Base-by-base conservation (phyloP, 2,797 vertebrate species). In the Aeoliscus strigatus region DNA sequence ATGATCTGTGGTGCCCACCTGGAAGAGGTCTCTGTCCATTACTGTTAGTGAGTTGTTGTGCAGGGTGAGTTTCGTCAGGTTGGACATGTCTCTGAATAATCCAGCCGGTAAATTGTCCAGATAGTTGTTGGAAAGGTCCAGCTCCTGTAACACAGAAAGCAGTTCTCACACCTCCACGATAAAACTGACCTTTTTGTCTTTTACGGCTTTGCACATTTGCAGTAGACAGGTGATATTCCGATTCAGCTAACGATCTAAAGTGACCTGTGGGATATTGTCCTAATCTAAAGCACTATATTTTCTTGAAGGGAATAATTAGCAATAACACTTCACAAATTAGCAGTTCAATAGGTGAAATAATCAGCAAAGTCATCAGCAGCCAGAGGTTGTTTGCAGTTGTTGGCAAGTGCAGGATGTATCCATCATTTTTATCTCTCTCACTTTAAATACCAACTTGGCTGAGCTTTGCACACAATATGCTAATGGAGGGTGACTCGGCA, bases 71-170 rank as follows among this genome's bases (percentile, higher is more conserved):
- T 90, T 91, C 0, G 91, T 94, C 61, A 99, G 87, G 77, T 97
- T 98, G 15, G 82, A 82, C 85, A 97, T 86, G 61, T 96, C 91
- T 3, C 81, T 80, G 68, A 99, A 97, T 65, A 96, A 73, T 41
- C 90, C 86, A 9, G 88, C 73, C 4, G 94, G 94, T 38, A 99
- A 86, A 85, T 94, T 92, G 74, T 97, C 94, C 75, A 99, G 83
- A 80, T 95, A 98, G 82, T 98, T 99, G 80, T 98, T 97, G 39
- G 96, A 99, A 55, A 99, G 88, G 62, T 99, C 94, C 83, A 99
- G 75, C 39, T 81, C 79, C 84, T 86, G 14, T 39, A 66, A 73
- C 11, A 25, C 31, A 69, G 3, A 41, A 65, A 3, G 37, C 3
- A 44, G 32, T 32, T 16, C 14, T 16, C 6, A 40, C 2, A 44